These are phyloP conservation scores for Drosophila rhopaloa DNA, from an alignment of 1,140 invertebrate species.

Conservation along the genomic window DNA sequence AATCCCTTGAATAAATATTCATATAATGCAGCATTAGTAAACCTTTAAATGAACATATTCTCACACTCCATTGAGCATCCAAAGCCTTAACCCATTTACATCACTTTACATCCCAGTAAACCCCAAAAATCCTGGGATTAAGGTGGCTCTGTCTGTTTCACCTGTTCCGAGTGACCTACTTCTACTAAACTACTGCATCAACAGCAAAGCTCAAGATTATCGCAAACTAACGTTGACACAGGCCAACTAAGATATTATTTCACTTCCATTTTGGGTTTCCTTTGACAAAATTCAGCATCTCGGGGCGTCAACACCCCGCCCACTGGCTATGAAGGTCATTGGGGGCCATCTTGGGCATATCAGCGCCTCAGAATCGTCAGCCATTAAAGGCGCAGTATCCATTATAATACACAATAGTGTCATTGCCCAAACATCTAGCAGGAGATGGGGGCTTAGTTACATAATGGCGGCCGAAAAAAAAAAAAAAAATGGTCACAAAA, in stretches of 20 bases:
- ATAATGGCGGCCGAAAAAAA: conserved; percentile 56
- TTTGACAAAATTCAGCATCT: conserved; percentile 30
- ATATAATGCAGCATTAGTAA: neutral
- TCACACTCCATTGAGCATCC: neutral
- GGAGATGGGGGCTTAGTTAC: conserved; percentile 43
- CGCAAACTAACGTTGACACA: conserved; percentile 39
- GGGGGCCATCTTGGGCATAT: conserved; percentile 47
- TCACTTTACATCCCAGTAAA: conserved; percentile 17
- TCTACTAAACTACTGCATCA: conserved; percentile 4
- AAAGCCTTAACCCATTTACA: conserved; percentile 31
- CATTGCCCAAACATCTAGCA: conserved; percentile 57
- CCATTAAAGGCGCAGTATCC: conserved; percentile 70
- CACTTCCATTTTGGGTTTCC: conserved; percentile 28
- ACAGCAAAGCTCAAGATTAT: conserved; percentile 39
- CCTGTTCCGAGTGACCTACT: conserved; percentile 35
- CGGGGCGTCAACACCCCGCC: neutral
- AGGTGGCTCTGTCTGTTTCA: conserved; percentile 15
- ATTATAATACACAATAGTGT: conserved; percentile 77
- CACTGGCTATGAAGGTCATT: conserved; percentile 57
- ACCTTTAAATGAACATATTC: neutral
- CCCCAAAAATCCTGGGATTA: conserved; percentile 20
- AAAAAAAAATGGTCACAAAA: conserved; percentile 56
- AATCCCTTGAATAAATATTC: neutral
- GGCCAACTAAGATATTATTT: conserved; percentile 32
- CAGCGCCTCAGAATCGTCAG: conserved; percentile 65